Percentiles rank a stretch among this genome's conserved stretches.
Evolutionary conservation across 1,140 invertebrate genomes (phyloP).

Genomic region (Xylocopa sonorina): DNA sequence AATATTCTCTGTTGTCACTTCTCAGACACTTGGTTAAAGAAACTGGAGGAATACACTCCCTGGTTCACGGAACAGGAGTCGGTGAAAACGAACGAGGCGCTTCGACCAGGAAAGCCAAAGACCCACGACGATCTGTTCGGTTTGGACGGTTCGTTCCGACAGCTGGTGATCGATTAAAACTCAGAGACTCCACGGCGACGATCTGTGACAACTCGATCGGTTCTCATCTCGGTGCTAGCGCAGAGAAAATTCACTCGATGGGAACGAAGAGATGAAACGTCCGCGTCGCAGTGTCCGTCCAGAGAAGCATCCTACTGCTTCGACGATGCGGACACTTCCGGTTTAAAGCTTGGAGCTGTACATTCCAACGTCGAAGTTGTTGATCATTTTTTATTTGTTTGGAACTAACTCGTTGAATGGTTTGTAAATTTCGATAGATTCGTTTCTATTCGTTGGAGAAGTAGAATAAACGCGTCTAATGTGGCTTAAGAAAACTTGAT

Average conservation of each 20-base stretch:
- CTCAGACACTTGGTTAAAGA: slow-evolving; percentile 88
- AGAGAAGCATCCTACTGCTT: too few species aligned
- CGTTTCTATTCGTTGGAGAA: too few species aligned
- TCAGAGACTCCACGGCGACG: neutral
- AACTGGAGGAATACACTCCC: slow-evolving; percentile 87
- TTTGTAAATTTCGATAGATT: too few species aligned
- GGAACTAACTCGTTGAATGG: too few species aligned
- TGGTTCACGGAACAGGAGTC: slow-evolving; percentile 90
- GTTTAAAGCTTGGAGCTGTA: too few species aligned
- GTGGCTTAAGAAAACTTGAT: too few species aligned
- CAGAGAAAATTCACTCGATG: neutral
- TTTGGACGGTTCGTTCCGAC: slow-evolving; percentile 91
- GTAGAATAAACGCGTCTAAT: too few species aligned
- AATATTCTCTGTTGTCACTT: slow-evolving; percentile 34
- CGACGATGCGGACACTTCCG: too few species aligned
- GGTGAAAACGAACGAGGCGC: slow-evolving; percentile 88
- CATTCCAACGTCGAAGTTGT: too few species aligned
- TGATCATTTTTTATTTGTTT: too few species aligned
- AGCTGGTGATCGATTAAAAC: slow-evolving; percentile 88
- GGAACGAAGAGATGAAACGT: too few species aligned
- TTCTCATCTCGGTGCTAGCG: neutral
- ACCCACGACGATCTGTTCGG: slow-evolving; percentile 91
- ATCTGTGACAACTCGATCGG: neutral
- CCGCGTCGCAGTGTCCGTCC: too few species aligned
- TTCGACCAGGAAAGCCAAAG: slow-evolving; percentile 89